These are phyloP conservation scores for Polypedilum vanderplanki DNA, from an alignment of 1,140 invertebrate species.

Conservation along the genomic window DNA sequence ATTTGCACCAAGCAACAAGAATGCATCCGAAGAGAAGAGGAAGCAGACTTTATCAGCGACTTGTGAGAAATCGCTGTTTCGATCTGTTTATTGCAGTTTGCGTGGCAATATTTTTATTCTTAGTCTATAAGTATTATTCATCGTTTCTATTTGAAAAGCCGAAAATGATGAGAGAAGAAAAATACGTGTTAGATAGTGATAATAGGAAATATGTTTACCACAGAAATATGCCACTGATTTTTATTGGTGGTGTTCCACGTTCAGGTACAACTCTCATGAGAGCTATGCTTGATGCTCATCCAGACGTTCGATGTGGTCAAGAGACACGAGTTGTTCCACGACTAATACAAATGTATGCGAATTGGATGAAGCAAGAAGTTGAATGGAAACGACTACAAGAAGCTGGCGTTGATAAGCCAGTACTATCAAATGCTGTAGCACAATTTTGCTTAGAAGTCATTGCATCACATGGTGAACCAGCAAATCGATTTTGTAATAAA, in stretches of 20 bases:
- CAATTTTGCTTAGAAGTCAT: conserved; percentile 96
- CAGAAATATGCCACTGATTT: conserved; percentile 86
- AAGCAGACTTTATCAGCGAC: neutral
- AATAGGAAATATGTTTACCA: conserved; percentile 60
- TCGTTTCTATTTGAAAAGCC: neutral
- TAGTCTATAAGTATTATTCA: neutral
- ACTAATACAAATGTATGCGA: conserved; percentile 82
- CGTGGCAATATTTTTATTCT: neutral
- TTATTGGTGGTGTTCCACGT: conserved; percentile 93
- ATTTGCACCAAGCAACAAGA: too few species aligned
- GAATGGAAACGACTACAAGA: conserved; percentile 82
- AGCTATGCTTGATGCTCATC: conserved; percentile 97
- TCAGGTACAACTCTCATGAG: conserved; percentile 96
- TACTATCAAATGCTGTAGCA: conserved; percentile 89
- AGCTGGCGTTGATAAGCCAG: conserved; percentile 87
- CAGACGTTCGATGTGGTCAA: conserved; percentile 95
- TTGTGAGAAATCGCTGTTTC: neutral
- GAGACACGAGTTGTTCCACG: conserved; percentile 95
- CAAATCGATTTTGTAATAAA: conserved; percentile 92
- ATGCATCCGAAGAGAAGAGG: neutral
- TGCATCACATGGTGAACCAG: conserved; percentile 89
- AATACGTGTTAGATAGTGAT: neutral
- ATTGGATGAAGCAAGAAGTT: conserved; percentile 89
- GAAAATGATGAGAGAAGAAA: neutral
- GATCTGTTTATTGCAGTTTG: neutral